Percentiles rank a stretch among this genome's conserved stretches.
Conservation (phyloP, 2,113 vertebrate species). For the Indri indri region DNA sequence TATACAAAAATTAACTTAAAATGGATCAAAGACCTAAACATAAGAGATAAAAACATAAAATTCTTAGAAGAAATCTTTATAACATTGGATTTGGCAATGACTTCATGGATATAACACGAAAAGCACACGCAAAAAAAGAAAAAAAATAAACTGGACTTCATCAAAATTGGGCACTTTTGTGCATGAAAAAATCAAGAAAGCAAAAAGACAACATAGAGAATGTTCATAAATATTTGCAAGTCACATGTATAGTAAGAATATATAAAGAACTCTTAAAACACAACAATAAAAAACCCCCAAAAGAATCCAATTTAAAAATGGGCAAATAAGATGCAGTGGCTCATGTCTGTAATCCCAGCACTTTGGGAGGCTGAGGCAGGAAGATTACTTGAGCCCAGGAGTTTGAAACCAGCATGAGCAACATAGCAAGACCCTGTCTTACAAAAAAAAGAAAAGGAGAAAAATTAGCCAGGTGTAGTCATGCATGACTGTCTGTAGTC, state of each 20-base stretch:
- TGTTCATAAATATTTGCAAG: neutral
- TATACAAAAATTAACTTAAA: neutral
- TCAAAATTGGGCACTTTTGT: neutral
- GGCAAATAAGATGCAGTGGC: neutral
- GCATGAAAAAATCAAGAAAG: conserved; percentile 1
- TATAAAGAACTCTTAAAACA: neutral
- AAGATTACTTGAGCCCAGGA: too few relatives aligned
- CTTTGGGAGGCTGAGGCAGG: too few relatives aligned
- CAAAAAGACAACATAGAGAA: neutral
- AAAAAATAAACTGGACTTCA: neutral
- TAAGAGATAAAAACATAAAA: neutral
- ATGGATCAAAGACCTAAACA: neutral
- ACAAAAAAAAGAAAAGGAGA: too few relatives aligned
- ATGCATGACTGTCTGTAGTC: too few relatives aligned
- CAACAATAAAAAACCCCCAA: neutral
- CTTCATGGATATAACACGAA: neutral
- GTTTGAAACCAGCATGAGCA: too few relatives aligned
- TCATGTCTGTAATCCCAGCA: too few relatives aligned
- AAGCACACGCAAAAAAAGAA: neutral
- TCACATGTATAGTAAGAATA: neutral
- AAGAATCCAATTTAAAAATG: neutral
- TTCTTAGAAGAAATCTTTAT: neutral
- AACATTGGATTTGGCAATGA: neutral
- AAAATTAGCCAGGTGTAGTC: too few relatives aligned
- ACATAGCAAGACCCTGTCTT: too few relatives aligned